phyloP scores from a whole-genome alignment of 2,888 invertebrate species.

The Parelbella ahira region DNA sequence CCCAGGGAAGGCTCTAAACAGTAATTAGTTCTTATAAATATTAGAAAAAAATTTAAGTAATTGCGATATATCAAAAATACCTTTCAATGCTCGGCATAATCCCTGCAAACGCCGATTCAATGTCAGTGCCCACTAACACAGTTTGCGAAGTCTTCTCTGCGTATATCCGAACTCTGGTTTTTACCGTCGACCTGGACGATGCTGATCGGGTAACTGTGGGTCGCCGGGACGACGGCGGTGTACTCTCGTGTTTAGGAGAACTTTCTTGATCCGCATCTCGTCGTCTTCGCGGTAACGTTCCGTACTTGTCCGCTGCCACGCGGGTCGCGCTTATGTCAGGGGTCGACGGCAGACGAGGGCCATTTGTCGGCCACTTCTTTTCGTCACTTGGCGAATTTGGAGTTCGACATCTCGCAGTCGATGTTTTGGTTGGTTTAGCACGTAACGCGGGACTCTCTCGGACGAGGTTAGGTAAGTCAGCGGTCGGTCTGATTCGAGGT shows the following conservation, averaged over 20 bases:
- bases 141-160: slow-evolving; percentile 90
- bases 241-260: slow-evolving; percentile 65
- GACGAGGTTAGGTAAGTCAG: slow-evolving; percentile 76
- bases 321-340: slow-evolving; percentile 58
- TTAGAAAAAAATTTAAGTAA: background rate
- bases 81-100: slow-evolving; percentile 69
- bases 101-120: slow-evolving; percentile 86
- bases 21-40: too few species aligned
- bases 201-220: slow-evolving; percentile 63
- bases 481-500: slow-evolving; percentile 69
- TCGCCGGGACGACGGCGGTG: slow-evolving; percentile 58
- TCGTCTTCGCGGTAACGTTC: slow-evolving; percentile 87
- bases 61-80: too few species aligned
- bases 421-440: slow-evolving; percentile 76
- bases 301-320: slow-evolving; percentile 85
- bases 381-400: slow-evolving; percentile 85
- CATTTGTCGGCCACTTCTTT: slow-evolving; percentile 84
- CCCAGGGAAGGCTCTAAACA: too few species aligned
- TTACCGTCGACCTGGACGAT: slow-evolving; percentile 61
- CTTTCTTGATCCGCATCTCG: slow-evolving; percentile 83
- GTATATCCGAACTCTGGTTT: slow-evolving; percentile 84
- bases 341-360: slow-evolving; percentile 54
- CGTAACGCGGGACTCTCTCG: slow-evolving; percentile 69
- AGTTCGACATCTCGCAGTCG: slow-evolving; percentile 80
- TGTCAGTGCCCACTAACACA: slow-evolving; percentile 85